Evolutionary conservation across 2,113 vertebrate species (phyloP), one percentile per base, ranked within the genome.

Genomic region (Limanda limanda): DNA sequence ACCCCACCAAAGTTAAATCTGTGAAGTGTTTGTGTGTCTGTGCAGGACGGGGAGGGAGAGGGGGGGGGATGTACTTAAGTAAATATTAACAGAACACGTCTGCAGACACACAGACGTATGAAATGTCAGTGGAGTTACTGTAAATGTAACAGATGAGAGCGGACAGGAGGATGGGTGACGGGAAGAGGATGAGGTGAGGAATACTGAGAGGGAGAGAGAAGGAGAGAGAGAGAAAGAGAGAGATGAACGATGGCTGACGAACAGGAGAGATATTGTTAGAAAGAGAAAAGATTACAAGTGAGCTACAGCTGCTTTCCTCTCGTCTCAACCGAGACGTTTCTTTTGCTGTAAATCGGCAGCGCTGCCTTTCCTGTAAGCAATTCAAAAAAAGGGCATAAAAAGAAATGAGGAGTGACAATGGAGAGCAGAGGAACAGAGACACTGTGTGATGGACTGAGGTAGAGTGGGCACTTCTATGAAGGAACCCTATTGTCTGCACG

Each of bases 321-420:
- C 52, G 63, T 71, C 81, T 79, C 48, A 74, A 24, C 47, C 35
- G 23, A 35, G 70, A 73, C 27, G 24, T 13, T 40, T 76, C 2
- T 56, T 80, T 68, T 75, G 58, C 61, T 40, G 67, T 68, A 66
- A 88, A 89, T 71, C 35, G 31, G 78, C 27, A 51, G 25, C 0
- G n/a, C 31, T 81, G 62, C 62, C 14, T 79, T 71, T 79, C 59
- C 52, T 71, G 23, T 61, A 37, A 75, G 48, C 59, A 79, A 78
- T 75, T 58, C 51, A 65, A 85, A 76, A 78, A 64, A n/a, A 65
- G 21, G 17, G 51, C 31, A 45, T 71, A 68, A 45, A 71, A 78
- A 62, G 20, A 77, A 79, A 64, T 12, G 24, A 68, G 27, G 7
- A 31, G 31, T 7, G 31, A 31, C 31, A 31, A 31, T 31, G 31